Conservation (phyloP, 2,113 vertebrate genomes). For the Varanus salvator region DNA sequence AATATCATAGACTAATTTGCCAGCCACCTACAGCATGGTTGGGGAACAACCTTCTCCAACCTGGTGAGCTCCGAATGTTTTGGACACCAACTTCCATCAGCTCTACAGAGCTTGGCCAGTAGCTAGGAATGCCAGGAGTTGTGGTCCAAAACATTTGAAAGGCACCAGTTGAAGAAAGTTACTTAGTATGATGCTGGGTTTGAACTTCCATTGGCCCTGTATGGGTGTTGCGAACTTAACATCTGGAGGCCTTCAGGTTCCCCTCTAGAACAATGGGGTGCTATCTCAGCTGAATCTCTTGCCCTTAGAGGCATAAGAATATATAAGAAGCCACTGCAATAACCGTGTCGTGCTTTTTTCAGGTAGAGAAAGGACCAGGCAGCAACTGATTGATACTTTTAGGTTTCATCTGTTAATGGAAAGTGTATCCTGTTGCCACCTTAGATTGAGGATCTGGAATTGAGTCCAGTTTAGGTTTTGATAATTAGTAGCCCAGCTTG, state of each 20-base stretch:
- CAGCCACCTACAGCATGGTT: not conserved
- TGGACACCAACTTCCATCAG: no score
- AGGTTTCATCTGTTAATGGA: not conserved
- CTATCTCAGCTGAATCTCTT: not conserved
- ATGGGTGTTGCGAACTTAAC: no score
- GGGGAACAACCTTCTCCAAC: no score
- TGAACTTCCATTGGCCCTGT: no score
- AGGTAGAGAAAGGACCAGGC: not conserved
- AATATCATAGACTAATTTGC: not conserved
- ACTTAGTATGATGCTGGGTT: no score
- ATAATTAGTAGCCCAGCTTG: not conserved
- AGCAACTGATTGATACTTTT: not conserved
- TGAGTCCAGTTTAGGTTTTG: not conserved
- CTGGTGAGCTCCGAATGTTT: no score
- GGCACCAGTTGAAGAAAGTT: no score
- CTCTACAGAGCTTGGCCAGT: no score
- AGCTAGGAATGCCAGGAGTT: no score
- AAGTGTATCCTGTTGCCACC: not conserved
- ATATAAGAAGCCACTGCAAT: not conserved
- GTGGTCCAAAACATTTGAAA: no score
- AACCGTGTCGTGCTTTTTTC: not conserved
- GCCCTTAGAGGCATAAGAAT: not conserved
- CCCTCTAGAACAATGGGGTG: not conserved
- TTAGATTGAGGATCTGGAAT: not conserved
- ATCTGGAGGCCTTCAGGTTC: not conserved